These are phyloP conservation scores for Rhabdomys dilectus DNA, from an alignment of 2,113 vertebrate species.

Conservation along the genomic window DNA sequence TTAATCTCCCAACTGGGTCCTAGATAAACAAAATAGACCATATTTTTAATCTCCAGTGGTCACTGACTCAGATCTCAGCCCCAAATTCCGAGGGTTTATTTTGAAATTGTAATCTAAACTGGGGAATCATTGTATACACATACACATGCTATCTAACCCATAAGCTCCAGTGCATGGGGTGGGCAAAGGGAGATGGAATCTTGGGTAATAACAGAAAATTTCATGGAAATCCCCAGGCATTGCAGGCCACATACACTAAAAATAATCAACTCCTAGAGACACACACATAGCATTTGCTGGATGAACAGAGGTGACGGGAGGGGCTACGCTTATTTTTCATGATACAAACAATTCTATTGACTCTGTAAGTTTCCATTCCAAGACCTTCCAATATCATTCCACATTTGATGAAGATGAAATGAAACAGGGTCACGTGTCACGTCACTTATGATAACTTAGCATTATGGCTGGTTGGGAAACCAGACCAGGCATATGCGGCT, in stretches of 20 bases:
- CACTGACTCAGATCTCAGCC: slow-evolving; percentile 75
- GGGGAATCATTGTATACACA: slow-evolving; percentile 71
- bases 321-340: slow-evolving; percentile 67
- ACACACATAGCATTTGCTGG: slow-evolving; percentile 64
- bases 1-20: slow-evolving; percentile 56
- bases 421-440: slow-evolving; percentile 71
- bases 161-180: slow-evolving; percentile 61
- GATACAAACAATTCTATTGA: slow-evolving; percentile 74
- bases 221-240: slow-evolving; percentile 79
- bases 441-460: slow-evolving; percentile 61
- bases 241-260: not conserved
- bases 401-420: slow-evolving; percentile 74
- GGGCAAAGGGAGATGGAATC: slow-evolving; percentile 58
- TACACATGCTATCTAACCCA: slow-evolving; percentile 74
- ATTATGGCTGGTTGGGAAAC: slow-evolving; percentile 78
- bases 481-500: slow-evolving; percentile 49
- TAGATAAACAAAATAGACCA: slow-evolving; percentile 76
- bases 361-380: slow-evolving; percentile 69
- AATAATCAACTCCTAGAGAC: slow-evolving; percentile 76
- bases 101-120: slow-evolving; percentile 77
- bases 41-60: slow-evolving; percentile 70
- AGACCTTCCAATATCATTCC: slow-evolving; percentile 69
- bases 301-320: slow-evolving; percentile 57
- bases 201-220: slow-evolving; percentile 75
- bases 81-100: slow-evolving; percentile 73